phyloP scores from a whole-genome alignment of 2,113 vertebrate genomes.

The Corydoras maculifer region DNA sequence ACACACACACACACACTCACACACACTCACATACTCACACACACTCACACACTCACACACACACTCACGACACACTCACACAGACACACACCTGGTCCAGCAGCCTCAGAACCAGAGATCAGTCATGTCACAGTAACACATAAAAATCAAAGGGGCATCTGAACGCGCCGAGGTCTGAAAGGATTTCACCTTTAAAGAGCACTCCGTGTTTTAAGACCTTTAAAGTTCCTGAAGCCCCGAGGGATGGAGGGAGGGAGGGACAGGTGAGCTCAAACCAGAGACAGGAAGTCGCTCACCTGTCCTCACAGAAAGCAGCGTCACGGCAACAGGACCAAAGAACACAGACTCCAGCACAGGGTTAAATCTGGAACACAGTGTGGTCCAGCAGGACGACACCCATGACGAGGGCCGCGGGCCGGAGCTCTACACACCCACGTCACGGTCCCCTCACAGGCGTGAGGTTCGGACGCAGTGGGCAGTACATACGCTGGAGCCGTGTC shows the following conservation, averaged over 20 bases:
- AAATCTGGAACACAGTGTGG: not conserved
- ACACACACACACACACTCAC: constrained; percentile 19
- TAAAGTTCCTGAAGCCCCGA: not conserved
- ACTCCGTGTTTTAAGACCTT: not conserved
- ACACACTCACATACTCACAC: not conserved
- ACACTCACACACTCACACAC: no score
- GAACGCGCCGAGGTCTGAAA: not conserved
- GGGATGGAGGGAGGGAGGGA: not conserved
- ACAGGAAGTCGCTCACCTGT: not conserved
- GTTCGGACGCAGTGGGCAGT: no score
- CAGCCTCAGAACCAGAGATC: constrained; percentile 17
- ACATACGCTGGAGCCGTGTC: no score
- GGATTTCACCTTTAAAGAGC: not conserved
- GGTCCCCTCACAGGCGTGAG: no score
- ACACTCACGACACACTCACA: no score
- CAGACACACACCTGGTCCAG: constrained; percentile 17
- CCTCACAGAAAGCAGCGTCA: no score
- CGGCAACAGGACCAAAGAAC: constrained; percentile 9
- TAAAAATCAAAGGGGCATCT: constrained; percentile 1
- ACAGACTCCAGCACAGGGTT: not conserved
- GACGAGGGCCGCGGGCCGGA: no score
- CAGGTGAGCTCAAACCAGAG: not conserved
- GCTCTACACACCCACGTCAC: no score
- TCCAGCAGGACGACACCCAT: not conserved
- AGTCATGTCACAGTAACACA: constrained; percentile 29